phyloP scores from a whole-genome alignment of 2,797 vertebrate species.

The Erithacus rubecula region DNA sequence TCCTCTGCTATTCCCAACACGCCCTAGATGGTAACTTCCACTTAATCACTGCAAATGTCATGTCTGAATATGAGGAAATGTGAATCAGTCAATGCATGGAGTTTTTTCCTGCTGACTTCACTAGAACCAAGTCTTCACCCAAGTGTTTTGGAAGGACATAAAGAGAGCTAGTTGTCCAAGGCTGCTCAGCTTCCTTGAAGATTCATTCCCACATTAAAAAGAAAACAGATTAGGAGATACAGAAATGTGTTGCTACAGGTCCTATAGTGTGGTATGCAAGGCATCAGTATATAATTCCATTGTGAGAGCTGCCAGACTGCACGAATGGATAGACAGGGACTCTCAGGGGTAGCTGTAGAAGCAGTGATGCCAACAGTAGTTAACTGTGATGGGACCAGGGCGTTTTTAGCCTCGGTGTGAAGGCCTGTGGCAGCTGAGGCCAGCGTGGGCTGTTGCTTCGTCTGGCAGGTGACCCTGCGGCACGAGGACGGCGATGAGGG shows the following conservation, averaged over 20 bases:
- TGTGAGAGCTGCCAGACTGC: neutral
- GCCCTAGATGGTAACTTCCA: neutral
- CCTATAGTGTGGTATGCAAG: neutral
- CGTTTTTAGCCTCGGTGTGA: neutral
- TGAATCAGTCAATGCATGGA: neutral
- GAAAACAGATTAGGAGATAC: neutral
- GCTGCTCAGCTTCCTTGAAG: neutral
- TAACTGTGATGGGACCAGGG: neutral
- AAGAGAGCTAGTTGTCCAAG: neutral
- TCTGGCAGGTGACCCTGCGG: conserved; percentile 81
- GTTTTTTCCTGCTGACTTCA: neutral
- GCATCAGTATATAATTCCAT: neutral
- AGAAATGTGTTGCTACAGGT: neutral
- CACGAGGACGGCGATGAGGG: conserved; percentile 90
- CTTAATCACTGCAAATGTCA: neutral
- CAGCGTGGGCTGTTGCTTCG: fast-evolving
- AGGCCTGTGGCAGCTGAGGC: neutral
- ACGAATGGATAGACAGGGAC: neutral
- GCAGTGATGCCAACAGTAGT: neutral
- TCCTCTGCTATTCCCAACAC: neutral
- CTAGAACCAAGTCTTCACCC: neutral
- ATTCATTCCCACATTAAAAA: neutral
- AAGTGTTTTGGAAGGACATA: neutral
- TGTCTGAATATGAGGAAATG: neutral
- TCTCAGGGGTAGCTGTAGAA: neutral